phyloP scores from a whole-genome alignment of 2,113 vertebrate species.

The Ctenomys sociabilis region DNA sequence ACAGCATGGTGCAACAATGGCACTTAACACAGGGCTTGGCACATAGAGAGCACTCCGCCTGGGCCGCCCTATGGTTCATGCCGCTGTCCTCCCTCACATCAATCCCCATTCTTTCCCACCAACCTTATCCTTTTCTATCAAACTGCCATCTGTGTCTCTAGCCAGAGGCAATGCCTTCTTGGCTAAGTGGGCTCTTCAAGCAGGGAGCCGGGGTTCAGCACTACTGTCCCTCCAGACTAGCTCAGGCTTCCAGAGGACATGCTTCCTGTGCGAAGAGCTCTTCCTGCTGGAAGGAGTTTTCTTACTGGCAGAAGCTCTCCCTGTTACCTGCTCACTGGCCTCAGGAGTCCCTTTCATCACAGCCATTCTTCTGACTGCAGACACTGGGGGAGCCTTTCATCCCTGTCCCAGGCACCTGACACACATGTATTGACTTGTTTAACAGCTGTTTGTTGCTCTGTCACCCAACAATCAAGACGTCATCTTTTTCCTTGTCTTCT shows the following conservation, averaged over 20 bases:
- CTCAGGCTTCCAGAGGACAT: not conserved
- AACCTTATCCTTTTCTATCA: not conserved
- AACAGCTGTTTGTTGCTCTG: constrained; percentile 57
- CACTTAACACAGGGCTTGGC: not conserved
- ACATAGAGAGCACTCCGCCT: not conserved
- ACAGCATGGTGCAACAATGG: not conserved
- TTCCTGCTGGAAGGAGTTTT: not conserved
- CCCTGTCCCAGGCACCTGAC: constrained; percentile 1
- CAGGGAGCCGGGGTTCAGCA: not conserved
- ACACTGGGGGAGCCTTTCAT: not conserved
- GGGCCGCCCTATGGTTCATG: not conserved
- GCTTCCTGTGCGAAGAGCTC: not conserved
- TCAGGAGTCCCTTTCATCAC: not conserved
- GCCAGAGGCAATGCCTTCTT: not conserved
- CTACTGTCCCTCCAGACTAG: not conserved
- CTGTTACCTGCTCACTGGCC: not conserved
- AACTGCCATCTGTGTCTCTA: not conserved
- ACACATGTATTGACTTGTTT: constrained; percentile 54
- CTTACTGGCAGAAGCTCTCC: not conserved
- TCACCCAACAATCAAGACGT: not conserved
- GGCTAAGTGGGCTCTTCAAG: not conserved
- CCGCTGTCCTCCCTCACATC: not conserved
- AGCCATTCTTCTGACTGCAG: not conserved
- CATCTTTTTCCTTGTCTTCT: not conserved
- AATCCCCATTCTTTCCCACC: not conserved